These are phyloP conservation scores for Sylvilagus floridanus DNA, from an alignment of 2,797 vertebrate species.

Conservation along the genomic window DNA sequence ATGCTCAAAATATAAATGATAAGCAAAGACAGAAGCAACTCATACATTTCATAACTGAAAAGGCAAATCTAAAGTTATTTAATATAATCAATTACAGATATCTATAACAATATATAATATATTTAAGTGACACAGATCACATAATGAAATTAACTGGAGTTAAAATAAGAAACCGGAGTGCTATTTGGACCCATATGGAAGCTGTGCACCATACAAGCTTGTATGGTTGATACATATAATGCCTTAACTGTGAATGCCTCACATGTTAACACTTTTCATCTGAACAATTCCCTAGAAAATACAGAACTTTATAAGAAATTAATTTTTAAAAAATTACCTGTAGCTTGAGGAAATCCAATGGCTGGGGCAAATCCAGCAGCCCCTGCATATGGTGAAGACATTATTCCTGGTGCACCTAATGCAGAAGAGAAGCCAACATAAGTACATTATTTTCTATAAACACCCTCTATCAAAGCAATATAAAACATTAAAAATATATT, in stretches of 20 bases:
- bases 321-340: slow-evolving; percentile 78
- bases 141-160: neutral
- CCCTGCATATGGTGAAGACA: slow-evolving; percentile 88
- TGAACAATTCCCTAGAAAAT: slow-evolving; percentile 46
- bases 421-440: slow-evolving; percentile 66
- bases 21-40: slow-evolving; percentile 39
- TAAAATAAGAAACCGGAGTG: neutral
- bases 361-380: slow-evolving; percentile 88
- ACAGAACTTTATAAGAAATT: slow-evolving; percentile 31
- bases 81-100: neutral
- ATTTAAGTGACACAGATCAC: slow-evolving; percentile 14
- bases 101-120: neutral
- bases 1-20: slow-evolving; percentile 8
- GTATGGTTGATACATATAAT: neutral
- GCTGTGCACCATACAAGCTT: neutral
- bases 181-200: slow-evolving; percentile 10
- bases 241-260: slow-evolving; percentile 35
- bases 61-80: slow-evolving; percentile 22
- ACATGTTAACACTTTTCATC: neutral
- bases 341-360: slow-evolving; percentile 87
- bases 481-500: neutral
- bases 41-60: slow-evolving; percentile 19
- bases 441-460: slow-evolving; percentile 36
- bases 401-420: slow-evolving; percentile 87
- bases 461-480: slow-evolving; percentile 4